A percentile compares a stretch with the other conserved stretches of the same genome.
phyloP scores from a whole-genome alignment of 1,140 invertebrate species.

The Helicoverpa zea region DNA sequence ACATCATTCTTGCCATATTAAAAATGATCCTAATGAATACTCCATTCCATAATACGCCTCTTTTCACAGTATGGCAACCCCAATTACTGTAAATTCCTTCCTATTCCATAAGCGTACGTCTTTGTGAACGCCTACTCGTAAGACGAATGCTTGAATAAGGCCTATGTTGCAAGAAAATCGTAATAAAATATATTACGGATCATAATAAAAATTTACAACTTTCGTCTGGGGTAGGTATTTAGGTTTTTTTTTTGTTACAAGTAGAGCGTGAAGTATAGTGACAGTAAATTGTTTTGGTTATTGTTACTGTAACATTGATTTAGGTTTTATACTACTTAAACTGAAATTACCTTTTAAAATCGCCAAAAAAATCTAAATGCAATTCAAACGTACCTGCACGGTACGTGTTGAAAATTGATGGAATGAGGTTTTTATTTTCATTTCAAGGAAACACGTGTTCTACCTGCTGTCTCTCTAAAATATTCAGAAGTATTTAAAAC shows the following conservation, averaged over 20 bases:
- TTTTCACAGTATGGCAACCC: slow-evolving; percentile 36
- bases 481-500: slow-evolving; percentile 35
- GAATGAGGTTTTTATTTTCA: no score
- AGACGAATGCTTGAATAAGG: slow-evolving; percentile 40
- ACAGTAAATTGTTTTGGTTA: not conserved
- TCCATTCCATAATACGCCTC: not conserved
- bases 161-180: slow-evolving; percentile 45
- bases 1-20: no score
- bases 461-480: not conserved
- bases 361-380: no score
- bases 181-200: slow-evolving; percentile 38
- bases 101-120: slow-evolving; percentile 55
- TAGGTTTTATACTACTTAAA: no score
- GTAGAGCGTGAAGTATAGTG: no score
- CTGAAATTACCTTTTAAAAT: no score
- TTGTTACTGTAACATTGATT: no score
- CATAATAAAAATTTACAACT: slow-evolving; percentile 51
- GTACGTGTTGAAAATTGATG: no score
- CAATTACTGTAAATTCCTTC: slow-evolving; percentile 50
- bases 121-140: slow-evolving; percentile 52
- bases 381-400: no score
- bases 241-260: not conserved
- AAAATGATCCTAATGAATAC: no score
- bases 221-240: not conserved
- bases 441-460: slow-evolving; percentile 14